A percentile compares a stretch with the other conserved stretches of the same genome.
phyloP scores from a whole-genome alignment of 2,113 vertebrate genomes.

The Nerophis ophidion region DNA sequence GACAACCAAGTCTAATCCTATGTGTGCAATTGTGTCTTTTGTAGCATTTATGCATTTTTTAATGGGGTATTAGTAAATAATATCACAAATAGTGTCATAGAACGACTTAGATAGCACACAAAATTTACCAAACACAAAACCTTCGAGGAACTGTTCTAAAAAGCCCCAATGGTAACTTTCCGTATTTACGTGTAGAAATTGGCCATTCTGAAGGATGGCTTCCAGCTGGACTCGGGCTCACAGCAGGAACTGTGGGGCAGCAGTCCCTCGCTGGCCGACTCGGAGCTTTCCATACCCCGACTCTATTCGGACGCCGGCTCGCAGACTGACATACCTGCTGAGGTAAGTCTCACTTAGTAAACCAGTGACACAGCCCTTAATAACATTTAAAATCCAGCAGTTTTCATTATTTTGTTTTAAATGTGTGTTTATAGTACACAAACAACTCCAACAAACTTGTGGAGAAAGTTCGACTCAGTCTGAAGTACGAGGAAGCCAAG shows the following conservation, averaged over 20 bases:
- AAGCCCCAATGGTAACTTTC: background rate
- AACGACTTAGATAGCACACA: background rate
- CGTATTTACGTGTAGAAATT: slow-evolving; percentile 75
- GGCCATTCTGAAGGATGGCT: slow-evolving; percentile 87
- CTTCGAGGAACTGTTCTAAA: no score
- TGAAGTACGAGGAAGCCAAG: slow-evolving; percentile 95
- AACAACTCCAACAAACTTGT: slow-evolving; percentile 85
- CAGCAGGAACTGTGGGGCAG: slow-evolving; percentile 89
- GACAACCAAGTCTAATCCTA: slow-evolving; percentile 17
- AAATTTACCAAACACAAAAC: no score
- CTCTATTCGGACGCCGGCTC: slow-evolving; percentile 89
- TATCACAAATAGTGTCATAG: background rate
- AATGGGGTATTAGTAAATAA: background rate
- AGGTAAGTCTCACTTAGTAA: slow-evolving; percentile 66
- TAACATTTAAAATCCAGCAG: background rate
- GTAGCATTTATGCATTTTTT: background rate
- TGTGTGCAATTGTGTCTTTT: background rate
- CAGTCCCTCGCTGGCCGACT: slow-evolving; percentile 77
- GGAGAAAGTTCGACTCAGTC: slow-evolving; percentile 91
- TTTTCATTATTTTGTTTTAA: background rate
- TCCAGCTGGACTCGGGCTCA: slow-evolving; percentile 79
- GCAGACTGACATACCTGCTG: slow-evolving; percentile 89
- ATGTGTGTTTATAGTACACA: slow-evolving; percentile 68
- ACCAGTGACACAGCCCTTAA: background rate
- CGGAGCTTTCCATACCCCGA: slow-evolving; percentile 71